Evolutionary conservation across 1,140 invertebrate genomes (phyloP).

Genomic region (Solenopsis invicta): DNA sequence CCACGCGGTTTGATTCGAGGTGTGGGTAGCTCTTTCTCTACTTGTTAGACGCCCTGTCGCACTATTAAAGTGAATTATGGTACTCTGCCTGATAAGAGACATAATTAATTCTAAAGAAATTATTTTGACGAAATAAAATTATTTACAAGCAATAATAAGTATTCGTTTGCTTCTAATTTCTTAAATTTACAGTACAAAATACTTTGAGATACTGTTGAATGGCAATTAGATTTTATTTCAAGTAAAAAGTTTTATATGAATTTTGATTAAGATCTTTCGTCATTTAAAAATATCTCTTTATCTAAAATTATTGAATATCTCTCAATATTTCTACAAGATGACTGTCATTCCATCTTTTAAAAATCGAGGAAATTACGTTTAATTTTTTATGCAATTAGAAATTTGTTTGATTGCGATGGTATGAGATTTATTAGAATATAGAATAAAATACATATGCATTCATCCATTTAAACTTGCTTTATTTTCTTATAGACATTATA

Average conservation of each 20-base stretch:
- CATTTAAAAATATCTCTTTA: conserved; percentile 2
- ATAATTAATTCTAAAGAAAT: background rate
- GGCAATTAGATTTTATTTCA: background rate
- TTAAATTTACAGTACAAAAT: background rate
- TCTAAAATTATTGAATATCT: background rate
- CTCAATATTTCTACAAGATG: background rate
- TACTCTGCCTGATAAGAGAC: background rate
- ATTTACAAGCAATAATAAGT: background rate
- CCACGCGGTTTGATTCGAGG: conserved; percentile 76
- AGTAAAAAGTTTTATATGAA: background rate
- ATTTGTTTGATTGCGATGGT: background rate
- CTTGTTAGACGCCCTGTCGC: conserved; percentile 64
- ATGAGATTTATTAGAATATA: background rate
- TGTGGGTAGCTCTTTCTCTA: conserved; percentile 66
- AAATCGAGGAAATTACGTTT: background rate
- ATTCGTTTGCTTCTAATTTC: background rate
- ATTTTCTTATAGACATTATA: background rate
- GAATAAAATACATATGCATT: background rate
- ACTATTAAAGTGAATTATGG: conserved; percentile 66
- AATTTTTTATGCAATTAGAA: background rate
- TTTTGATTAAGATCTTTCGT: background rate
- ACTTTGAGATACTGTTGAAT: background rate
- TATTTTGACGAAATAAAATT: background rate
- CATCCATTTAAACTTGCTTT: background rate
- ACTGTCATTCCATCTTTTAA: background rate